A percentile compares a stretch with the other conserved stretches of the same genome.
These are phyloP conservation scores for Biston stratarius DNA, from an alignment of 2,888 invertebrate species.

Conservation along the genomic window DNA sequence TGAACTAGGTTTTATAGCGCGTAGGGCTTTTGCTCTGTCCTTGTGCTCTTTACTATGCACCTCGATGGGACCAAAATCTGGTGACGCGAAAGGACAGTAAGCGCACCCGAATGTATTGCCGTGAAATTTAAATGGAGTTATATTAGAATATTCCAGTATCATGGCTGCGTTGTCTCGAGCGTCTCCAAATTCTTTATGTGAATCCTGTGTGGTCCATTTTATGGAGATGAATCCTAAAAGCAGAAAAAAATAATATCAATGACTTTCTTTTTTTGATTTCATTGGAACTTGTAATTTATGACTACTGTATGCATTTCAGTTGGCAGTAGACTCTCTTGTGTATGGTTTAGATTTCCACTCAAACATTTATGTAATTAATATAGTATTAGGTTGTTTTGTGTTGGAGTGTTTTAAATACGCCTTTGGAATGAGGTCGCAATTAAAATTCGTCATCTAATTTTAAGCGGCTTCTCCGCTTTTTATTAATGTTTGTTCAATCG, in stretches of 20 bases:
- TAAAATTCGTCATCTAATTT: no score
- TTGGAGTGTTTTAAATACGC: no score
- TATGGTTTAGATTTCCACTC: no score
- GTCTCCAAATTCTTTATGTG: constrained; percentile 12
- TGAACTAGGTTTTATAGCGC: background rate
- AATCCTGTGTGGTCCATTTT: constrained; percentile 1
- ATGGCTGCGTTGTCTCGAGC: constrained; percentile 14
- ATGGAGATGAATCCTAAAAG: constrained; percentile 6
- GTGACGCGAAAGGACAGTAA: constrained; percentile 65
- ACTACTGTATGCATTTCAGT: no score
- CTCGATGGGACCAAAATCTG: constrained; percentile 57
- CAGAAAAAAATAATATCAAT: constrained; percentile 15
- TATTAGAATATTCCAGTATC: constrained; percentile 11
- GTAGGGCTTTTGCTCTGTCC: background rate
- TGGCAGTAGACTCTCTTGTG: no score
- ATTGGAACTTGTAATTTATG: background rate
- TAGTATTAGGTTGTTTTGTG: no score
- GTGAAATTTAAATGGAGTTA: constrained; percentile 37
- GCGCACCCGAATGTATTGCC: constrained; percentile 70
- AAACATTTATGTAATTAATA: no score
- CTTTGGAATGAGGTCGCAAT: no score
- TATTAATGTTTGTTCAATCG: no score
- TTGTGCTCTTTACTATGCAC: constrained; percentile 4
- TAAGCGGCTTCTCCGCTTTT: no score
- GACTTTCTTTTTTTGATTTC: background rate